A percentile compares a stretch with the other conserved stretches of the same genome.
Evolutionary conservation across 2,888 invertebrate species (phyloP).

Genomic region (Lasioglossum oenotherae): DNA sequence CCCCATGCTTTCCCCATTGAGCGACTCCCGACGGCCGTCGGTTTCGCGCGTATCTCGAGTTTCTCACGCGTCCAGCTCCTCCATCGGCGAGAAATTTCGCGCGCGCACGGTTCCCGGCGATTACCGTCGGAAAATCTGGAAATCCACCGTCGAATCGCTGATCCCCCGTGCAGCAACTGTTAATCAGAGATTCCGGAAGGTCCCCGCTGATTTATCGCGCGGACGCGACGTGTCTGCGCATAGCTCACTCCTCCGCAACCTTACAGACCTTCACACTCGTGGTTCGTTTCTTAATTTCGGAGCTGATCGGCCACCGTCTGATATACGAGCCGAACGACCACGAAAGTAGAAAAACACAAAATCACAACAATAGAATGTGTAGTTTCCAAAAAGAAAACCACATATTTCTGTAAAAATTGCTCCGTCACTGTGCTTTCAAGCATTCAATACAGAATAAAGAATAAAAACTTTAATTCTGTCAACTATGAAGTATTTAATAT

Average conservation of each 20-base stretch:
- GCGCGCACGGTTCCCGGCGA: not conserved
- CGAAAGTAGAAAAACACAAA: not conserved
- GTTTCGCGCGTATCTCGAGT: not conserved
- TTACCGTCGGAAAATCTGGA: constrained; percentile 30
- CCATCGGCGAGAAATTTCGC: constrained; percentile 24
- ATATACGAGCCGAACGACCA: constrained; percentile 14
- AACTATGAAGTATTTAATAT: no score
- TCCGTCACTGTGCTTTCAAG: no score
- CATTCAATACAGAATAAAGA: no score
- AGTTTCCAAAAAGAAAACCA: no score
- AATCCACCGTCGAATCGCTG: constrained; percentile 22
- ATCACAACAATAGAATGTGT: not conserved
- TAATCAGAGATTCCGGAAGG: constrained; percentile 47
- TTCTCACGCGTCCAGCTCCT: constrained; percentile 21
- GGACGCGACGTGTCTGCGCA: constrained; percentile 14
- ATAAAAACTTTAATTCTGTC: no score
- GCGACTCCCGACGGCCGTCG: not conserved
- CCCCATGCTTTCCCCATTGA: not conserved
- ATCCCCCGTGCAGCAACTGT: constrained; percentile 30
- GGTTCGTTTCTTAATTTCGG: constrained; percentile 38
- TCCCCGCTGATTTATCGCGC: constrained; percentile 34
- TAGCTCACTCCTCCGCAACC: constrained; percentile 8
- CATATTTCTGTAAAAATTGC: no score
- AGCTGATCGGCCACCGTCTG: constrained; percentile 17
- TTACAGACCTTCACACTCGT: not conserved